Percentiles rank a stretch among this genome's conserved stretches.
Conservation (phyloP, 2,113 vertebrate genomes). For the Aphelocoma coerulescens region DNA sequence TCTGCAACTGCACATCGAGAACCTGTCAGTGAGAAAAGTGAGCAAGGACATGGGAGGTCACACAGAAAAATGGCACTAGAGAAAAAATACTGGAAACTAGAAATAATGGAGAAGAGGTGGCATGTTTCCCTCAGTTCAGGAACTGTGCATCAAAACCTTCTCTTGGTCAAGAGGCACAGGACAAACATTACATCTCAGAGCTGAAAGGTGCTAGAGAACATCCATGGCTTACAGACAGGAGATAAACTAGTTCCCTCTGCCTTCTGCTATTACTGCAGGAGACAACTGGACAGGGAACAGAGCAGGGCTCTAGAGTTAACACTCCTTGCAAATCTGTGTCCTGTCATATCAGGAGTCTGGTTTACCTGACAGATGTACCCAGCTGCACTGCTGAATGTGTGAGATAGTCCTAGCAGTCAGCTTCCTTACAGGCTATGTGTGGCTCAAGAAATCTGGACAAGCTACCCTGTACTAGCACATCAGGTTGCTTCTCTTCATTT, state of each 20-base stretch:
- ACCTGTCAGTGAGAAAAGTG: conserved; percentile 83
- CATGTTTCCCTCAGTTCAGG: neutral
- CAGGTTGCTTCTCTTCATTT: neutral
- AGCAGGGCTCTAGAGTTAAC: neutral
- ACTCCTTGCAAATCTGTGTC: neutral
- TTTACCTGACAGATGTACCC: neutral
- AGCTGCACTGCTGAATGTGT: neutral
- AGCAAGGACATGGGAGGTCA: neutral
- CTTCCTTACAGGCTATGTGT: neutral
- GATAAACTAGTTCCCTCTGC: neutral
- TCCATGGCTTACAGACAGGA: neutral
- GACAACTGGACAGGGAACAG: neutral
- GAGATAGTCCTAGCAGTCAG: neutral
- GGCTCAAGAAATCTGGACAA: neutral
- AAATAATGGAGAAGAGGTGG: neutral
- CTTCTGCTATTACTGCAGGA: neutral
- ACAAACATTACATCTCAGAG: neutral
- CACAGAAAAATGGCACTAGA: neutral
- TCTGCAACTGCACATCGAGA: conserved; percentile 77
- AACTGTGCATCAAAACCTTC: neutral
- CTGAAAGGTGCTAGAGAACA: neutral
- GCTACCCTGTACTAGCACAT: neutral
- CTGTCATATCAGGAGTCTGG: neutral
- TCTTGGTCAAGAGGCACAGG: neutral
- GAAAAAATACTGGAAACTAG: neutral